Base-by-base conservation (phyloP, 2,797 vertebrate species). In the Nannoperca obscura region DNA sequence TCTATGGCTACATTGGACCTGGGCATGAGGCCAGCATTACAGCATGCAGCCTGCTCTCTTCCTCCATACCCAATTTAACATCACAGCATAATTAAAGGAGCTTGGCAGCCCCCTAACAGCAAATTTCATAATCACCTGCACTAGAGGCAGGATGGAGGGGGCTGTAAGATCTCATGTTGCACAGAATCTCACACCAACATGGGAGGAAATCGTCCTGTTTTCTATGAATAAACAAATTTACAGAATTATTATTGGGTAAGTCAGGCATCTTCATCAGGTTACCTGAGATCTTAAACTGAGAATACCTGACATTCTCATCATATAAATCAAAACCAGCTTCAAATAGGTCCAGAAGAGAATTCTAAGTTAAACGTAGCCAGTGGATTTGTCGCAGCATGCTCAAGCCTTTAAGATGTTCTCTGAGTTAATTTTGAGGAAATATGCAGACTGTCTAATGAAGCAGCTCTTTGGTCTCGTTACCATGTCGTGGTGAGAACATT, bases 11-110 rank as follows among this genome's bases (percentile, higher is more conserved):
- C 75, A 82, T 72, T 86, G 83, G 66, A 80, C 50, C 87, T 58
- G 81, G 94, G 93, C 89, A 82, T 5, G 22, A 59, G 46, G 92
- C 95, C 94, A 95, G 88, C 70, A 1, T 54, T 92, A 82, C 86
- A 86, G 87, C 82, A 54, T 64, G 83, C 86, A 88, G 88, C 91
- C 88, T 90, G 91, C 89, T 90, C 88, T 84, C 77, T 89, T 91
- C 86, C 81, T 89, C 89, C 82, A 86, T 85, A 85, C 86, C 90
- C 85, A 85, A 90, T 95, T 93, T 94, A 94, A 92, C 93, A 94
- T 93, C 83, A 92, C 89, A 94, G 86, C 91, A 86, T 94, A 95
- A 94, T 95, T 93, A 94, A 94, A 92, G 88, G 74, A 84, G 91
- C 86, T 93, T 94, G 92, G 93, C 93, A 92, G 86, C 63, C 81